Evolutionary conservation across 2,797 vertebrate species (phyloP).

Genomic region (Euthynnus affinis): DNA sequence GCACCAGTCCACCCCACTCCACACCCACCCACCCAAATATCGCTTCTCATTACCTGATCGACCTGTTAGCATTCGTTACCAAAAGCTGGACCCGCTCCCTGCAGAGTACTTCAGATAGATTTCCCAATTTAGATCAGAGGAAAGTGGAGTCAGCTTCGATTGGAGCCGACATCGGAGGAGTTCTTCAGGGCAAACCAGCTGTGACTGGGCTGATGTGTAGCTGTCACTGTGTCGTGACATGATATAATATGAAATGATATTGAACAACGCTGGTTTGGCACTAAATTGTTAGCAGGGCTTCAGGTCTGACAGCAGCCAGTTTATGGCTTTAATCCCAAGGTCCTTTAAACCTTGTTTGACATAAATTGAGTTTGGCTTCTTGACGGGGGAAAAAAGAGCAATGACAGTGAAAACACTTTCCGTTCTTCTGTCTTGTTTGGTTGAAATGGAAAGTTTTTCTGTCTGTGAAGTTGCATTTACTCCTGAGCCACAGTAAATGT

Average conservation of each 20-base stretch:
- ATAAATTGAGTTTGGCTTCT: slow-evolving; percentile 99
- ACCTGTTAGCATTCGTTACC: slow-evolving; percentile 82
- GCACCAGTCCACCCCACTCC: slow-evolving; percentile 39
- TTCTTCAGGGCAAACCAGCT: slow-evolving; percentile 98
- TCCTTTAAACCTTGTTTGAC: slow-evolving; percentile 99
- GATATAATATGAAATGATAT: slow-evolving; percentile 99
- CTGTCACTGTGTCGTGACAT: slow-evolving; percentile 96
- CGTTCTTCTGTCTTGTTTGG: slow-evolving; percentile 91
- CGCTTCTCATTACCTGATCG: slow-evolving; percentile 83
- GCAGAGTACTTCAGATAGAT: slow-evolving; percentile 82
- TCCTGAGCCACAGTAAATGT: slow-evolving; percentile 48
- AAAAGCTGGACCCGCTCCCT: slow-evolving; percentile 75
- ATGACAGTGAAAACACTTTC: slow-evolving; percentile 87
- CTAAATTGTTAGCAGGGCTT: slow-evolving; percentile 99
- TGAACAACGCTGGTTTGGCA: slow-evolving; percentile 98
- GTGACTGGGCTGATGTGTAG: slow-evolving; percentile 95
- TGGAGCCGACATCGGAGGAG: slow-evolving; percentile 92
- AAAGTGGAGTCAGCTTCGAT: slow-evolving; percentile 94
- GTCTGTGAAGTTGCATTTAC: slow-evolving; percentile 68
- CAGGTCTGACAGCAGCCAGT: slow-evolving; percentile 98
- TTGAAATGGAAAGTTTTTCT: slow-evolving; percentile 92
- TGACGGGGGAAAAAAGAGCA: slow-evolving; percentile 83
- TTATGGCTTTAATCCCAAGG: slow-evolving; percentile 99
- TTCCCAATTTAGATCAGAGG: slow-evolving; percentile 88
- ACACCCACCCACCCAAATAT: slow-evolving; percentile 76